Base-by-base conservation (phyloP, 2,888 invertebrate genomes). In the Aphodius sticticus region DNA sequence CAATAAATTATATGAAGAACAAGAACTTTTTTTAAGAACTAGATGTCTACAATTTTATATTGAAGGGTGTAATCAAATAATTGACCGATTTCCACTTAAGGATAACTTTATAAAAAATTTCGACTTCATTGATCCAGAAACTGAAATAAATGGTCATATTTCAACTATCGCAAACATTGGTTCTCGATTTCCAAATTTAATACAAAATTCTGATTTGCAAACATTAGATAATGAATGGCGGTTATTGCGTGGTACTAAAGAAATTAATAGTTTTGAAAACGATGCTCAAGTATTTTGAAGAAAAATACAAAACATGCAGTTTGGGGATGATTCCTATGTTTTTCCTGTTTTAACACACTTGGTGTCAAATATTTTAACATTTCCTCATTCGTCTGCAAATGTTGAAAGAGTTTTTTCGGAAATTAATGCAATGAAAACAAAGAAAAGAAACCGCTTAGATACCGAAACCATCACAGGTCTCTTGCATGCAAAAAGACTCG, bases 161-260 rank as follows among this genome's bases (percentile, higher is more conserved):
- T 14, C 72, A 72, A 35, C 16, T 72, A 2, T 72, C 14, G 15
- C 70, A 70, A n/a, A 70, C 16, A 26, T 70, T 16, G 70, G 4
- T 70, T 16, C 16, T 70, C 16, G 15, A 6, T 70, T 70, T 70
- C 70, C 70, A 7, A 70, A 70, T 14, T 26, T 72, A 7, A 72
- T 72, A 35, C 35, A 72, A 35, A 36, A 3, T 35, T 16, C 35
- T 36, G 36, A 35, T 26, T 26, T 16, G 7, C 72, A 72, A 72
- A 26, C 72, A 35, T 26, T 72, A 26, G 72, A 72, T 72, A 26
- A 72, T 26, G 72, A 72, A 72, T 72, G 72, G 72, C 72, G 72
- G 26, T 36, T 72, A 35, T 72, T 72, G 36, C 72, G 72, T 16
- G 36, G 16, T 70, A 70, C 9, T 4, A 70, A 70, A 9, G 15